Evolutionary conservation across 1,140 invertebrate species (phyloP).

Genomic region (Mamestra configurata): DNA sequence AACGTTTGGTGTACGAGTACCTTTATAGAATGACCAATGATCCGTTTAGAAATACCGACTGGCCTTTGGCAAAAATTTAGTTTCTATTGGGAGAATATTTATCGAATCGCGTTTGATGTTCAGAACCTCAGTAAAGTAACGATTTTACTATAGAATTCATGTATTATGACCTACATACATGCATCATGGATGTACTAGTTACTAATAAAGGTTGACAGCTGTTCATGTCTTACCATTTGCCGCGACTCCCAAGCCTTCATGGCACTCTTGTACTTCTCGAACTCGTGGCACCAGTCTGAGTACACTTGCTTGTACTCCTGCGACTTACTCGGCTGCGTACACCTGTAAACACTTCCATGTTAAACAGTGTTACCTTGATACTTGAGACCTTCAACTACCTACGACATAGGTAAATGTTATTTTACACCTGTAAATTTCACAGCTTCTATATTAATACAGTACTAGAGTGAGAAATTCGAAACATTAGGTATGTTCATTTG

Average conservation of each 20-base stretch:
- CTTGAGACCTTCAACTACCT: not conserved
- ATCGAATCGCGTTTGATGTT: not conserved
- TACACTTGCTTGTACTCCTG: constrained; percentile 93
- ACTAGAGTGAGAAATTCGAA: too few relatives aligned
- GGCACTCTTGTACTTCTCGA: constrained; percentile 93
- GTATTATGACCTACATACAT: not conserved
- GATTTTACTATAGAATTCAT: too few relatives aligned
- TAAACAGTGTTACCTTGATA: not conserved
- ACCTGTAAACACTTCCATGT: constrained; percentile 79
- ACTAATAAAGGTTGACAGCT: not conserved
- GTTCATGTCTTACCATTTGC: constrained; percentile 89
- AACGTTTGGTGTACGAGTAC: not conserved
- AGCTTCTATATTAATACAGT: too few relatives aligned
- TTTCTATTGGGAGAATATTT: not conserved
- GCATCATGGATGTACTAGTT: not conserved
- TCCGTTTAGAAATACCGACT: constrained; percentile 2
- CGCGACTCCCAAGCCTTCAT: constrained; percentile 93
- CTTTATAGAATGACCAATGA: constrained; percentile 22
- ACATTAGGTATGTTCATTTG: too few relatives aligned
- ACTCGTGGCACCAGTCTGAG: constrained; percentile 94
- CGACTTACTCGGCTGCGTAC: constrained; percentile 90
- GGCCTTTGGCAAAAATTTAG: not conserved
- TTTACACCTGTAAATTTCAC: not conserved
- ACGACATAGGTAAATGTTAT: not conserved
- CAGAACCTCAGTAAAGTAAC: not conserved